Evolutionary conservation across 2,797 vertebrate genomes (phyloP).

Genomic region (Delichon dasypus): DNA sequence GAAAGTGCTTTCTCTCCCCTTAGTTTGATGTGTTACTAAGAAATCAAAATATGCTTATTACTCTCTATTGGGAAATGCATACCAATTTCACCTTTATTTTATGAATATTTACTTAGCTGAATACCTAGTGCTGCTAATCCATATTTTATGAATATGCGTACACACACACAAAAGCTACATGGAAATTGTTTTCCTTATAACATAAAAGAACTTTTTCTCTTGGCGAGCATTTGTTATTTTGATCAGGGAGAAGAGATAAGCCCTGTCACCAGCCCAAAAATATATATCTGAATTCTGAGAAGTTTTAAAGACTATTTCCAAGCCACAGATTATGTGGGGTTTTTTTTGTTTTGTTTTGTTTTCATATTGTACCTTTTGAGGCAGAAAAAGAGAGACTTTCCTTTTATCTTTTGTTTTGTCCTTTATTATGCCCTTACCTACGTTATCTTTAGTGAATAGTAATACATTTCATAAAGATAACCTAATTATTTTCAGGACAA

Average conservation of each 20-base stretch:
- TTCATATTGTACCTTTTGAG: neutral
- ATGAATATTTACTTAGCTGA: constrained; percentile 60
- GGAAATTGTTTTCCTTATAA: constrained; percentile 27
- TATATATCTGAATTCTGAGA: neutral
- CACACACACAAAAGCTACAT: neutral
- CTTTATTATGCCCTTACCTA: constrained; percentile 11
- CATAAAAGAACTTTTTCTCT: constrained; percentile 1
- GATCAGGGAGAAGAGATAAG: neutral
- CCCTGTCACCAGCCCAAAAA: neutral
- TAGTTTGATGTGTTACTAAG: neutral
- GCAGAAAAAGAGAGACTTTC: neutral
- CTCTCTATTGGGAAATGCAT: constrained; percentile 23
- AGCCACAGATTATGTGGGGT: neutral
- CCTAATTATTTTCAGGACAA: constrained; percentile 52
- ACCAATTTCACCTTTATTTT: constrained; percentile 55
- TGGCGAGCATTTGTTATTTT: neutral
- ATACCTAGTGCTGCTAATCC: constrained; percentile 53
- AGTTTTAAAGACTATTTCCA: neutral
- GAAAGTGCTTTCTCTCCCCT: neutral
- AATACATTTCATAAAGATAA: constrained; percentile 30
- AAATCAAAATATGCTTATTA: constrained; percentile 43
- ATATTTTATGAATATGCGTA: constrained; percentile 61
- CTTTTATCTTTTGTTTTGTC: constrained; percentile 14
- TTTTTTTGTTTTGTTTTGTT: neutral
- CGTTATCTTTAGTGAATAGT: constrained; percentile 21